Base-by-base conservation (phyloP, 2,888 invertebrate species). In the Silvanus unidentatus region DNA sequence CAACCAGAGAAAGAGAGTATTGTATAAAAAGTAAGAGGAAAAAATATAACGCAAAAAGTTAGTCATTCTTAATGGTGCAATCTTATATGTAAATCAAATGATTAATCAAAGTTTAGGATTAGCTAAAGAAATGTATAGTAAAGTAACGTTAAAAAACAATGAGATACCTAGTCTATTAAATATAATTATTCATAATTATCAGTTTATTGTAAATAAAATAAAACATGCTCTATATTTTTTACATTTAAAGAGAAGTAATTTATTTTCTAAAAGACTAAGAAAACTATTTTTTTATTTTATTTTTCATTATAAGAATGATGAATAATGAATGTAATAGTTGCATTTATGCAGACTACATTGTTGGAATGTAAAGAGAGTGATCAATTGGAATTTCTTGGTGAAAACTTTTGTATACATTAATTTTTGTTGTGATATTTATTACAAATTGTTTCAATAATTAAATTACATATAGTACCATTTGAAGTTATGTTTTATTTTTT, bases 1-100 rank as follows among this genome's bases (percentile, higher is more conserved):
- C 77, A 77, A 59, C 68, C 75, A 6, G 79, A 79, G 55, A 75
- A 76, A 47, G 79, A 80, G 57, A 79, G 79, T 64, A 79, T 80
- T 55, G 79, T 79, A 48, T 79, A 66, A 58, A 42, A n/a, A 32
- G 3, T 22, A 22, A n/a, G n/a, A n/a, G n/a, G n/a, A n/a, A n/a
- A n/a, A n/a, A n/a, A n/a, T n/a, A n/a, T n/a, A n/a, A n/a, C n/a
- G n/a, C n/a, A n/a, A n/a, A n/a, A n/a, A 3, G 8, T 22, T 22
- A 22, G 22, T 22, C 22, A 22, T 22, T 37, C 10, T 37, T 3
- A 37, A 15, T 37, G 13, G 34, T 34, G 9, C 13, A 22, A 22
- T 22, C 22, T 32, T 32, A 32, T 32, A 32, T 32, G 4, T 32
- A 32, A 32, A n/a, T n/a, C n/a, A 32, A 12, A 32, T 12, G 4